phyloP scores from a whole-genome alignment of 2,797 vertebrate species.

The Enteromius anoplus region DNA sequence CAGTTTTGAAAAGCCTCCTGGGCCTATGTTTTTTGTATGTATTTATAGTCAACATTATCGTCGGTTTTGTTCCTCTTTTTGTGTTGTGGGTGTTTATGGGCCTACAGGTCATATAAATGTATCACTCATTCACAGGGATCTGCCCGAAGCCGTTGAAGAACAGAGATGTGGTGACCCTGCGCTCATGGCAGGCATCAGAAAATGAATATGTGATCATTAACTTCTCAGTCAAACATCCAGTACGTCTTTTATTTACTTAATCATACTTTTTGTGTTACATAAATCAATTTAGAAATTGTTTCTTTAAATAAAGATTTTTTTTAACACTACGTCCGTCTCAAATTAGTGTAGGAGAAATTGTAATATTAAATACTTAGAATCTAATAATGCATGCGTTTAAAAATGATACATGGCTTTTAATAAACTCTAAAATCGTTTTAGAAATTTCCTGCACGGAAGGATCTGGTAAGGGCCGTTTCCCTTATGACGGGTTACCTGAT shows the following conservation, averaged over 20 bases:
- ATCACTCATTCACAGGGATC: constrained; percentile 66
- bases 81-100: not conserved
- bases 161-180: constrained; percentile 79
- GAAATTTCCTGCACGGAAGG: constrained; percentile 74
- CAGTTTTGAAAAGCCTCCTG: not conserved
- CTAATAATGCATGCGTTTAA: not conserved
- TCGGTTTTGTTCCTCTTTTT: constrained; percentile 14
- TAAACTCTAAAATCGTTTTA: constrained; percentile 57
- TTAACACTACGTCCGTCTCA: not conserved
- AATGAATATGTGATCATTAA: constrained; percentile 75
- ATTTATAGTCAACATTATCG: constrained; percentile 64
- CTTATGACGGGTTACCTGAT: constrained; percentile 81
- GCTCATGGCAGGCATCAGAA: constrained; percentile 77
- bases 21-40: constrained; percentile 30
- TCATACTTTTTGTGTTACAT: not conserved
- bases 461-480: constrained; percentile 81
- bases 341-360: not conserved
- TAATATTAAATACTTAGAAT: not conserved
- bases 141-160: constrained; percentile 78
- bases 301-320: not conserved
- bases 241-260: constrained; percentile 55
- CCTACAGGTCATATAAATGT: not conserved
- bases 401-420: not conserved
- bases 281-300: not conserved
- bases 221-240: constrained; percentile 81